These are phyloP conservation scores for Ophthalmolycus amberensis DNA, from an alignment of 2,113 vertebrate species.

Conservation along the genomic window DNA sequence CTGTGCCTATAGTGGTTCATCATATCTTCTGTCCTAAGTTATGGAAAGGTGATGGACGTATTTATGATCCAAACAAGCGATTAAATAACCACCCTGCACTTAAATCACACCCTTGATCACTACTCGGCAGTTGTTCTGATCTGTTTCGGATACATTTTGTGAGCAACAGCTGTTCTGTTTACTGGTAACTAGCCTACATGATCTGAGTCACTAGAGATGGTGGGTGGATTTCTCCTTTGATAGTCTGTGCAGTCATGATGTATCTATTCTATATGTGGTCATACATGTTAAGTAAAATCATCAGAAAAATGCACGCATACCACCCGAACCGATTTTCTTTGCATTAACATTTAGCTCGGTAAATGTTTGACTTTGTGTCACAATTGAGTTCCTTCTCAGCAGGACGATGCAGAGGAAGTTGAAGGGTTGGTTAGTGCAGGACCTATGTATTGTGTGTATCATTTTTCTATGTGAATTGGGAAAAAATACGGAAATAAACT, in stretches of 20 bases:
- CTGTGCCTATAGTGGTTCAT: slow-evolving; percentile 72
- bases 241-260: slow-evolving; percentile 56
- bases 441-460: slow-evolving; percentile 62
- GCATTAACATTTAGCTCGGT: slow-evolving; percentile 46
- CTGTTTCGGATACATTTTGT: slow-evolving; percentile 15
- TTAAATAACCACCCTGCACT: slow-evolving; percentile 25
- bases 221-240: slow-evolving; percentile 35
- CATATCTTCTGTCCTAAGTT: slow-evolving; percentile 53
- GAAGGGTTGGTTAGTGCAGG: slow-evolving; percentile 47
- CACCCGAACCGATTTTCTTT: slow-evolving; percentile 39
- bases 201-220: slow-evolving; percentile 62
- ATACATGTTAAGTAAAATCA: slow-evolving; percentile 33
- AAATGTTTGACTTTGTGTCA: slow-evolving; percentile 40
- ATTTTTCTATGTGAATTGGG: slow-evolving; percentile 71
- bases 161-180: slow-evolving; percentile 38
- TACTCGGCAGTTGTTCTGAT: slow-evolving; percentile 29
- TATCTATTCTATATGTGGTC: slow-evolving; percentile 52
- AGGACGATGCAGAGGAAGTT: slow-evolving; percentile 36
- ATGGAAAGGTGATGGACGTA: slow-evolving; percentile 30
- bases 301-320: slow-evolving; percentile 46
- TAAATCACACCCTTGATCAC: slow-evolving; percentile 25
- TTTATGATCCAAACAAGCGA: slow-evolving; percentile 50
- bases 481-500: slow-evolving; percentile 70
- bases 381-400: slow-evolving; percentile 33
- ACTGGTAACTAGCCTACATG: slow-evolving; percentile 18